Conservation (phyloP, 64 coral and sea anemone species). For the Dendronephthya gigantea region DNA sequence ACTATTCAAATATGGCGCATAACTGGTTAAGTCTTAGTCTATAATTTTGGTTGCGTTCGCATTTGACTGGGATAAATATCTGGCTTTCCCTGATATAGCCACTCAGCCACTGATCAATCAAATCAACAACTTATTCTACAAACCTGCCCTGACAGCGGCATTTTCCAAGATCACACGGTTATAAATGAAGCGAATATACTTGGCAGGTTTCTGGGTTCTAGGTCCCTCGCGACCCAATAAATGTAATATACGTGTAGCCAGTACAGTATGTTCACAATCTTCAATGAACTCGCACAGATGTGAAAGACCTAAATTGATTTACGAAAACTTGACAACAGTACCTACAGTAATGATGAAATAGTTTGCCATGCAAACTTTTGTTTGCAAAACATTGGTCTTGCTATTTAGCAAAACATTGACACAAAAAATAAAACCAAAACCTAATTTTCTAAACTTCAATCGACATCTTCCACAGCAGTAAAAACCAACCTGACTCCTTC, state of each 20-base stretch:
- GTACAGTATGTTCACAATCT: constrained; percentile 93
- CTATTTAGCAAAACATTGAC: too few species aligned
- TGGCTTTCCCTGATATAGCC: too few species aligned
- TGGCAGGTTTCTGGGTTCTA: constrained; percentile 66
- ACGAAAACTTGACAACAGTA: background rate
- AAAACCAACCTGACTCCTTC: constrained; percentile 69
- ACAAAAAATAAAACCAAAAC: too few species aligned
- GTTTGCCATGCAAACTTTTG: too few species aligned
- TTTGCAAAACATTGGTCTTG: too few species aligned
- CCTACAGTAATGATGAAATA: too few species aligned
- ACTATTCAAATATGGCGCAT: too few species aligned
- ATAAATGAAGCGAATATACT: constrained; percentile 95
- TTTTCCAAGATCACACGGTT: constrained; percentile 98
- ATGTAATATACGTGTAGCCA: constrained; percentile 92
- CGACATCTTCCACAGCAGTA: too few species aligned
- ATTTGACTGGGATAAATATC: background rate
- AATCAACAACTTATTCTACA: background rate
- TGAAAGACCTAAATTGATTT: constrained; percentile 48
- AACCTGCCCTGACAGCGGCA: constrained; percentile 92
- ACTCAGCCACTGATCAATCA: too few species aligned
- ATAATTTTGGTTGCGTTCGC: too few species aligned
- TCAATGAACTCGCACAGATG: constrained; percentile 99
- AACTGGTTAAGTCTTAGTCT: too few species aligned
- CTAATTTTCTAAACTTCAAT: too few species aligned
- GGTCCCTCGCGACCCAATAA: constrained; percentile 92